Conservation (phyloP, 2,888 invertebrate species). For the Rugalucina vietnamica region DNA sequence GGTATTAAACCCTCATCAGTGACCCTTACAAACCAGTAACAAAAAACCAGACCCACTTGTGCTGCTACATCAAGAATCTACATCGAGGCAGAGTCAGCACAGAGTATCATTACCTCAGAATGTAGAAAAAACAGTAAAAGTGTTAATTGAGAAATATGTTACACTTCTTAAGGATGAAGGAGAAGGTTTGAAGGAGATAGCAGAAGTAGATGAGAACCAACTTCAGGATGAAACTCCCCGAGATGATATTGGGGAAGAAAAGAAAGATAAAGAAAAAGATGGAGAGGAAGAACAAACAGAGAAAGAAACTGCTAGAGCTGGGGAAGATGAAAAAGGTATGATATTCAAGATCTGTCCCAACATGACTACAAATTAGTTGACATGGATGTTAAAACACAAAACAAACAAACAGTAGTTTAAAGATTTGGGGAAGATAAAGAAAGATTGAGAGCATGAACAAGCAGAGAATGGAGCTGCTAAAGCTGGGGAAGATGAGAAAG, state of each 20-base stretch:
- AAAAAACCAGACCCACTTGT: no score
- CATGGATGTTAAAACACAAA: no score
- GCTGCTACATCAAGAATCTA: no score
- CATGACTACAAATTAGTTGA: no score
- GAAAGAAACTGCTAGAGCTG: conserved; percentile 51
- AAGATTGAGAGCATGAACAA: conserved; percentile 37
- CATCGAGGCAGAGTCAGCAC: no score
- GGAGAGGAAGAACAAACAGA: conserved; percentile 44
- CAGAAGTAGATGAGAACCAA: conserved; percentile 51
- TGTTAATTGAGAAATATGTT: no score
- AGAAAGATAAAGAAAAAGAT: conserved; percentile 39
- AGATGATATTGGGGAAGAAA: conserved; percentile 60
- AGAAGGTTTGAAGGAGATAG: conserved; percentile 45
- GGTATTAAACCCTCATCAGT: no score
- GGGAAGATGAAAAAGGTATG: conserved; percentile 60
- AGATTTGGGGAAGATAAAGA: conserved; percentile 60
- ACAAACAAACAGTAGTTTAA: no score
- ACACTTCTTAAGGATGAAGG: conserved; percentile 30
- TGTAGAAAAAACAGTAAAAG: no score
- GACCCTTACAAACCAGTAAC: no score
- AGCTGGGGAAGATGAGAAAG: conserved; percentile 58
- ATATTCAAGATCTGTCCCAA: no score
- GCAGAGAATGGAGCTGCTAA: conserved; percentile 52
- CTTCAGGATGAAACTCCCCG: conserved; percentile 51
- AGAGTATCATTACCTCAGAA: no score